A percentile compares a stretch with the other conserved stretches of the same genome.
phyloP scores from a whole-genome alignment of 2,113 vertebrate genomes.

The Lonchura striata region DNA sequence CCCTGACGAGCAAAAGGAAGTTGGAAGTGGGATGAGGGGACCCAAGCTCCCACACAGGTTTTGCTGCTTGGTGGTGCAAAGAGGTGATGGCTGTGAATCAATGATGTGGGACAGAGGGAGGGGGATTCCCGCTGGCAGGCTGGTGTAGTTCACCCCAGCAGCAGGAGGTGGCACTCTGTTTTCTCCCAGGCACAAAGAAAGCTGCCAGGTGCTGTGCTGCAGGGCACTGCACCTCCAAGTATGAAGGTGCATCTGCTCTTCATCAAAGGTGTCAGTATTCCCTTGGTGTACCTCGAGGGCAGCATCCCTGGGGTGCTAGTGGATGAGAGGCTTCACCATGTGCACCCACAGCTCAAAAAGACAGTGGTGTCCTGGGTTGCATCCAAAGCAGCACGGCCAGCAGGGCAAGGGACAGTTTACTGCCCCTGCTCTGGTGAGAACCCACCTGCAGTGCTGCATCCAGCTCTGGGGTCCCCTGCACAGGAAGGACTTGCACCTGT shows the following conservation, averaged over 20 bases:
- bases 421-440: neutral
- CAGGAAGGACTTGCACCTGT: neutral
- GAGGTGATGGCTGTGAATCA: too few relatives aligned
- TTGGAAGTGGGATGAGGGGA: too few relatives aligned
- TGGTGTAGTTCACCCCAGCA: neutral
- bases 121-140: accelerated
- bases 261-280: neutral
- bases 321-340: neutral
- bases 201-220: neutral
- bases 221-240: neutral
- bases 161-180: neutral
- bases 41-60: neutral
- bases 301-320: neutral
- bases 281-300: too few relatives aligned
- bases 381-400: neutral
- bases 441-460: neutral
- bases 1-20: neutral
- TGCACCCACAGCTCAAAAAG: neutral
- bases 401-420: neutral
- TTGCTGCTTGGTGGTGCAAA: neutral
- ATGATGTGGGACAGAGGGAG: neutral
- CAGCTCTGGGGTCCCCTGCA: neutral
- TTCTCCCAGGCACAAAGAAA: neutral
- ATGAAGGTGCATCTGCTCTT: neutral
- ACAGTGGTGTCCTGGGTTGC: neutral